phyloP scores from a whole-genome alignment of 2,797 vertebrate species.

The Myotis planiceps region DNA sequence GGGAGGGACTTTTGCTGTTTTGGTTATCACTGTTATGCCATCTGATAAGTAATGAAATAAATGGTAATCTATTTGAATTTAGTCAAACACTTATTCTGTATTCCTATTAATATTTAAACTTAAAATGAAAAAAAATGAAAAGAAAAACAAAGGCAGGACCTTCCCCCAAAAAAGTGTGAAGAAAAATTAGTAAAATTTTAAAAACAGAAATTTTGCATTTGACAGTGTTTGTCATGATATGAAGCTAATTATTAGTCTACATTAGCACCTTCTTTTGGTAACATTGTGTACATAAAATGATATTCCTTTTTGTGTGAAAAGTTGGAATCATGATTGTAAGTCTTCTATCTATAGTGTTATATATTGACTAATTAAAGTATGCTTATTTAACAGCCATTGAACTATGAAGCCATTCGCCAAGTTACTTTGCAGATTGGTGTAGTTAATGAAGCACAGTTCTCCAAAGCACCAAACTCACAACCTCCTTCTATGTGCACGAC shows the following conservation, averaged over 20 bases:
- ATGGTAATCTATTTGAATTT: background rate
- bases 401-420: constrained; percentile 87
- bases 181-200: background rate
- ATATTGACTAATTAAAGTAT: constrained; percentile 39
- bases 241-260: background rate
- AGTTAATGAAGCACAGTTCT: constrained; percentile 89
- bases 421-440: constrained; percentile 88
- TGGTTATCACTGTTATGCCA: background rate
- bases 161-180: background rate
- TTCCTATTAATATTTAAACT: constrained; percentile 39
- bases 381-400: constrained; percentile 87
- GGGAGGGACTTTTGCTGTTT: background rate
- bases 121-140: background rate
- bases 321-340: background rate
- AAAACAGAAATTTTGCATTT: background rate
- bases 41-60: background rate
- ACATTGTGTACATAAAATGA: background rate
- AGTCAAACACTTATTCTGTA: background rate
- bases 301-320: background rate
- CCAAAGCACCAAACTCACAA: constrained; percentile 80
- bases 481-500: constrained; percentile 80
- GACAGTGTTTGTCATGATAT: background rate
- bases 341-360: background rate
- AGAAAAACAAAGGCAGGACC: background rate
- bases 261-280: background rate